phyloP scores from a whole-genome alignment of 2,888 invertebrate species.

The Xestia xanthographa region DNA sequence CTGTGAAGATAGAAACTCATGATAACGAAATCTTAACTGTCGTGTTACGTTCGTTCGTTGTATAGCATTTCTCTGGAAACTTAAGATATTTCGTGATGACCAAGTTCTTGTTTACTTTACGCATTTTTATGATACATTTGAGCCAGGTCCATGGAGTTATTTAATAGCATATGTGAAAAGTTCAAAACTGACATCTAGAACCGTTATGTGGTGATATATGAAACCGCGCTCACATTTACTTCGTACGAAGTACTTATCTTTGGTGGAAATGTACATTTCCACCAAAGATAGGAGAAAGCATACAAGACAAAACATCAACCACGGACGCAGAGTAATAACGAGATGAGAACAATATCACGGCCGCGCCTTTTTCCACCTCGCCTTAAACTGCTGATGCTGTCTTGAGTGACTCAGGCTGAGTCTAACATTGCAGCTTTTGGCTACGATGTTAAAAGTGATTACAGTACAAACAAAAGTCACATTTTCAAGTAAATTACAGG shows the following conservation, averaged over 20 bases:
- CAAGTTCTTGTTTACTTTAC: conserved; percentile 34
- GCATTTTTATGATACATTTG: conserved; percentile 7
- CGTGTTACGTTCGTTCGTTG: neutral
- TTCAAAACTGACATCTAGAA: neutral
- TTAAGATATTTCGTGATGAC: neutral
- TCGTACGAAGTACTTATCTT: too few species aligned
- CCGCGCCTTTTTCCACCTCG: neutral
- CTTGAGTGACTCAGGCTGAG: neutral
- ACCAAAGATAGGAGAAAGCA: conserved; percentile 27
- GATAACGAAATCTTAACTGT: conserved; percentile 6
- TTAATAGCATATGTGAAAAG: neutral
- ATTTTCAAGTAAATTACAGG: neutral
- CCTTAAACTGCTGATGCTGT: neutral
- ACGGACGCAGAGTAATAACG: conserved; percentile 1
- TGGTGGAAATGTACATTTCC: too few species aligned
- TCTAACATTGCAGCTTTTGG: neutral
- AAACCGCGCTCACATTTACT: conserved; percentile 19
- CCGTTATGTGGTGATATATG: conserved; percentile 4
- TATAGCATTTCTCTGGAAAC: conserved; percentile 19
- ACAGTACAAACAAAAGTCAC: neutral
- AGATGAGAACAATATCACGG: neutral
- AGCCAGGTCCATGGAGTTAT: neutral
- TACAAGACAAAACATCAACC: neutral
- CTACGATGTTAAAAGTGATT: neutral
- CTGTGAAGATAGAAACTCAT: conserved; percentile 21